These are phyloP conservation scores for Montipora sp. DNA, from an alignment of 64 coral and sea anemone species.

Conservation along the genomic window DNA sequence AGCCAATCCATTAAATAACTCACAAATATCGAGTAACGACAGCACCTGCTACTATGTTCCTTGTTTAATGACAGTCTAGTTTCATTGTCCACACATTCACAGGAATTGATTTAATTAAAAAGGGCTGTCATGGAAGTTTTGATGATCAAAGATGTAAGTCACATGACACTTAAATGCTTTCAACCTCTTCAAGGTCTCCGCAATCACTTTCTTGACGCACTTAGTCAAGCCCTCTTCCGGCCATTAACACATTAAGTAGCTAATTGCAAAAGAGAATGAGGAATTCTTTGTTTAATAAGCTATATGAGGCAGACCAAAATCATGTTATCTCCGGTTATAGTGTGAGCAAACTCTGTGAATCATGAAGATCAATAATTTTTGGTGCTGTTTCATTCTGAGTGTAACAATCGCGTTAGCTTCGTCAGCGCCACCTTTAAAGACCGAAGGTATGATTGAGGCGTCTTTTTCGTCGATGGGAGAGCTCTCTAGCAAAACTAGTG, in stretches of 20 bases:
- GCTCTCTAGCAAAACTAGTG: neutral
- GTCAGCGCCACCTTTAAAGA: neutral
- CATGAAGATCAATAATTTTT: neutral
- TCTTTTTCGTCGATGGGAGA: neutral
- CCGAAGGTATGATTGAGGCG: neutral
- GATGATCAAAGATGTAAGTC: no score
- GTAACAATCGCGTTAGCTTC: neutral
- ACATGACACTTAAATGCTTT: neutral
- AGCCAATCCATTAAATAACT: no score
- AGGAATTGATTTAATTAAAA: neutral
- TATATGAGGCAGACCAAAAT: neutral
- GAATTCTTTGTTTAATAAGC: neutral
- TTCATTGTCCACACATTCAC: neutral
- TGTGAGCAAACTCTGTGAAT: neutral
- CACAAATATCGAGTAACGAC: no score
- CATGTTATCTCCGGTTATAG: neutral
- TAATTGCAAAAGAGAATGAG: neutral
- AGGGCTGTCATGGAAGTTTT: neutral
- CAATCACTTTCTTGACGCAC: neutral
- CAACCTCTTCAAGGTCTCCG: slow-evolving; percentile 18
- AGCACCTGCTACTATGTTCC: neutral
- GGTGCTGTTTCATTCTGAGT: neutral
- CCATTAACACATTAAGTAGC: neutral
- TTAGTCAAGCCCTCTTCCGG: neutral
- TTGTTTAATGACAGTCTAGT: neutral